Base-by-base conservation (phyloP, 2,888 invertebrate genomes). In the Antheraea yamamai region DNA sequence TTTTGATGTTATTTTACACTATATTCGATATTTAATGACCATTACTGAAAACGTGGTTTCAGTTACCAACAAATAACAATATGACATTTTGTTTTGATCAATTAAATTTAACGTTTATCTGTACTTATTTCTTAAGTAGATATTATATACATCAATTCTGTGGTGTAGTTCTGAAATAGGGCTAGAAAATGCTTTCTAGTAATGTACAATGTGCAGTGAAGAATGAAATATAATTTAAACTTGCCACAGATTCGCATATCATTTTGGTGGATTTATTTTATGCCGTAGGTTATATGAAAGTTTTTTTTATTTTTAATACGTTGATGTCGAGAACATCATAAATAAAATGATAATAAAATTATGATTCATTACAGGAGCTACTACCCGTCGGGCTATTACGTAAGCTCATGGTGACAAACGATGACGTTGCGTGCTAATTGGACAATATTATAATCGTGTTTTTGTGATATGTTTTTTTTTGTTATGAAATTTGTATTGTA, bases 401-500 rank as follows among this genome's bases (percentile, higher is more conserved):
- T 66, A 30, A 80, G 81, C 47, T 78, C 80, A n/a, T 87, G 86
- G 85, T 85, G 79, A 72, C 84, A 76, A 84, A 78, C 14, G 18
- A 71, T 35, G 72, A 52, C 26, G 47, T 20, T 47, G 6, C 72
- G 74, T 76, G 68, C 12, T 73, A 75, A 75, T 61, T 71, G 73
- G 73, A 74, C 75, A 66, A 35, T 73, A 16, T 58, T 70, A 74
- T 70, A 30, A 7, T 55, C 52, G 58, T 71, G 70, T 39, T 58
- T 70, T 70, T 70, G 68, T 70, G 68, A 70, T 70, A 39, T 14
- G 12, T 66, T 66, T 4, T 30, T n/a, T 61, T 3, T 30, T 30
- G 26, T 66, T 10, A 6, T 26, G 14, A 30, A 30, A 66, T 16
- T 14, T 16, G 16, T 30, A 30, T 16, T 66, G 64, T 66, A 66